These are phyloP conservation scores for Dolomedes plantarius DNA, from an alignment of 2,888 invertebrate genomes.

Conservation along the genomic window DNA sequence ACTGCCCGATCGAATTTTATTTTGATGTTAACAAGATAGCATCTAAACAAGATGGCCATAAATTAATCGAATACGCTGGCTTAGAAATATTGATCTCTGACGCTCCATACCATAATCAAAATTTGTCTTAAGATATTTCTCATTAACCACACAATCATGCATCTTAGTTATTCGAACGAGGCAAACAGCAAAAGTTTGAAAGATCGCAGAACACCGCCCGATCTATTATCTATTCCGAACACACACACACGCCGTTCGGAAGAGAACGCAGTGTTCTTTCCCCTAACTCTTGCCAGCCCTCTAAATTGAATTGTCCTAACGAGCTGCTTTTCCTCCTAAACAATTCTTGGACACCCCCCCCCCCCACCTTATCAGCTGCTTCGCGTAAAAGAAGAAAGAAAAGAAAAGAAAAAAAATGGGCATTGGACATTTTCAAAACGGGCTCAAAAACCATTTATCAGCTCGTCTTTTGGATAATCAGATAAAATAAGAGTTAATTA, in stretches of 20 bases:
- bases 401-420: not conserved
- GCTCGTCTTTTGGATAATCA: constrained; percentile 39
- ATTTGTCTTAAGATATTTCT: too few relatives aligned
- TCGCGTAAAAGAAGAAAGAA: constrained; percentile 15
- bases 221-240: too few relatives aligned
- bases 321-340: constrained; percentile 41
- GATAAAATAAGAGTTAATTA: constrained; percentile 60
- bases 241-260: not conserved
- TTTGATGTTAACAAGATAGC: too few relatives aligned
- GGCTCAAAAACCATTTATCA: constrained; percentile 55
- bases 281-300: constrained; percentile 28
- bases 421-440: constrained; percentile 9
- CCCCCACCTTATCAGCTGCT: constrained; percentile 18
- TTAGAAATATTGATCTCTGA: too few relatives aligned
- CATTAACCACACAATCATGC: too few relatives aligned
- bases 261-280: not conserved
- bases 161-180: not conserved
- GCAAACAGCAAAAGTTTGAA: not conserved
- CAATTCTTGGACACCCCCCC: constrained; percentile 19
- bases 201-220: not conserved
- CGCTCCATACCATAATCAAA: too few relatives aligned
- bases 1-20: too few relatives aligned
- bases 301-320: constrained; percentile 64
- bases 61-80: too few relatives aligned
- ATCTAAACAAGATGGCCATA: too few relatives aligned